Evolutionary conservation across 2,113 vertebrate species (phyloP), one percentile per base, ranked within the genome.

Genomic region (Cinclus cinclus): DNA sequence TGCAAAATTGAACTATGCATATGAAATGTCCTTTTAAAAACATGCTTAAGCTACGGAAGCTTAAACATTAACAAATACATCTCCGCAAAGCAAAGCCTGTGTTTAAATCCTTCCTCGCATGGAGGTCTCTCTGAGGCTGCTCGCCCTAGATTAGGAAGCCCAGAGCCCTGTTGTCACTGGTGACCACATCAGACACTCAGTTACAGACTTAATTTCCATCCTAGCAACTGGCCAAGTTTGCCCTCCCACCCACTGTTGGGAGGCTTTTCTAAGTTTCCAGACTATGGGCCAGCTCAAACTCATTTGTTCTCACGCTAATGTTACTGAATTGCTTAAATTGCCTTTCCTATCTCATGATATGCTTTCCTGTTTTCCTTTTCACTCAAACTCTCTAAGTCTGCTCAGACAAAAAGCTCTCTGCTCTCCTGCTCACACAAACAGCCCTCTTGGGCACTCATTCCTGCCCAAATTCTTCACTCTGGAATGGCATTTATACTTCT

Each of bases 251-350:
- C 44, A 41, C 69, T 37, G n/a, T 81, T 9, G 5, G 50, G 49
- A 94, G 41, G 15, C 41, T 94, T 94, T 95, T 71, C 67, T 80
- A 84, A 92, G 30, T 92, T 96, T 94, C 92, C 91, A 94, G 69
- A 94, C 76, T 24, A 52, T 84, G 20, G 64, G 73, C 74, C 91
- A 94, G 92, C 73, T 82, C 62, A 65, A 71, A 82, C 83, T 91
- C 56, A 87, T 78, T 89, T 95, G 62, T 87, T 94, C 91, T 89
- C 74, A 52, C 0, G 10, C 64, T 81, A 77, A 13, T 33, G 10
- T 74, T 83, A 30, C 60, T 63, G 33, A 52, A 83, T 90, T 80
- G 59, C 88, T 92, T 83, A 74, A 93, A 86, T 80, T 77, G 39
- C 33, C 64, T 93, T 92, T 92, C 46, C 59, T 67, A 67, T 55